These are phyloP conservation scores for Acipenser ruthenus DNA, from an alignment of 2,797 vertebrate species.

Conservation along the genomic window DNA sequence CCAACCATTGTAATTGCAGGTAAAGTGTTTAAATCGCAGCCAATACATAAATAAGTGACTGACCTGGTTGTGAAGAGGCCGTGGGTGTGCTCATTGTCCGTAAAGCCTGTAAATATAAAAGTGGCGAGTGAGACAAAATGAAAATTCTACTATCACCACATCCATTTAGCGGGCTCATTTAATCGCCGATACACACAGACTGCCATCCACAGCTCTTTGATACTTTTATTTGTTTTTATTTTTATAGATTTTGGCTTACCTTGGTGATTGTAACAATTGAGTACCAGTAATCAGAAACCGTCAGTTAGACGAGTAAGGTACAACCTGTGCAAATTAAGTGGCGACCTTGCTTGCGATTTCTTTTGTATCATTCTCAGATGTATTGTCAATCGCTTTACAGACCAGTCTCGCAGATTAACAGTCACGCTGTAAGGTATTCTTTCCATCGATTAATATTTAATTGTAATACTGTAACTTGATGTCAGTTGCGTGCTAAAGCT, in stretches of 20 bases:
- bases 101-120: too few relatives aligned
- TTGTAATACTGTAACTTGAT: slow-evolving; percentile 41
- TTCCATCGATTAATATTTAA: slow-evolving; percentile 54
- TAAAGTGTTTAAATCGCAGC: too few relatives aligned
- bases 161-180: too few relatives aligned
- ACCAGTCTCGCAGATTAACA: slow-evolving; percentile 16
- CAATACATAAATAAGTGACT: too few relatives aligned
- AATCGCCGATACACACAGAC: too few relatives aligned
- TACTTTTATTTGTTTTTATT: too few relatives aligned
- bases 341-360: neutral
- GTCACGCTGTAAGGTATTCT: slow-evolving; percentile 32
- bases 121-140: too few relatives aligned
- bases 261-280: neutral
- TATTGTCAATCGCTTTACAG: slow-evolving; percentile 13
- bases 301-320: neutral
- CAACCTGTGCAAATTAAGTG: neutral
- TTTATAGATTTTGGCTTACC: neutral
- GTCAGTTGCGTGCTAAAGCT: slow-evolving; percentile 18
- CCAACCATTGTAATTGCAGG: too few relatives aligned
- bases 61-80: too few relatives aligned
- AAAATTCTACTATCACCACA: too few relatives aligned
- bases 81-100: too few relatives aligned
- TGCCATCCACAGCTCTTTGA: too few relatives aligned
- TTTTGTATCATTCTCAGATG: neutral
- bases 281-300: neutral